Evolutionary conservation across 1,140 invertebrate genomes (phyloP), one percentile per base, ranked within the genome.

Genomic region (Zaprionus tsacasi): DNA sequence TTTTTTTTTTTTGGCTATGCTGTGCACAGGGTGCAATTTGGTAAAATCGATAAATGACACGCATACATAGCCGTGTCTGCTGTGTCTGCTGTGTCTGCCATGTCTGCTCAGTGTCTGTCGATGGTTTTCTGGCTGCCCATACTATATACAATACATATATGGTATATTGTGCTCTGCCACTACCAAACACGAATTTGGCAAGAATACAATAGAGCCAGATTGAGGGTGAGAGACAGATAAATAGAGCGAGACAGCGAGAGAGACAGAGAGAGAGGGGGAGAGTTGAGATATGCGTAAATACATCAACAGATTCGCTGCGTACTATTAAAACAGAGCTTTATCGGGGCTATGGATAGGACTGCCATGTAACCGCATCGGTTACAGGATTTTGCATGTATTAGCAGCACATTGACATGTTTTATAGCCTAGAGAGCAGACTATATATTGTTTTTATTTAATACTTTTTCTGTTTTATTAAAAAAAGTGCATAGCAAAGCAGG

Each of bases 131-230:
- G 82, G 83, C 82, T 88, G 82, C 88, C 88, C 82, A 83, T 80
- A 88, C 73, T 88, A 88, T 21, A 21, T 21, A 21, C 21, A 21
- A 21, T 21, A 21, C 21, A 21, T 21, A 21, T 21, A 21, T 21
- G 21, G 21, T 21, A 21, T 88, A 78, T 85, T 89, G 83, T 82
- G 83, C 82, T 80, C 77, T 88, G 82, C 79, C 82, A 88, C 83
- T 86, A 70, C 59, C 75, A 71, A 67, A 75, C 63, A 78, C 69
- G 83, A 88, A 80, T 88, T 89, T 88, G 83, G 85, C 85, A 78
- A 80, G 71, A 71, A 59, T 25, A 60, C 69, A 79, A 76, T 45
- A 15, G 40, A 15, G n/a, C n/a, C 40, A 45, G n/a, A 43, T n/a
- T 43, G 38, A 15, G 40, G n/a, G 7, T 45, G 40, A 15, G 40